phyloP scores from a whole-genome alignment of 1,140 invertebrate genomes.

The Brachionus manjavacas region DNA sequence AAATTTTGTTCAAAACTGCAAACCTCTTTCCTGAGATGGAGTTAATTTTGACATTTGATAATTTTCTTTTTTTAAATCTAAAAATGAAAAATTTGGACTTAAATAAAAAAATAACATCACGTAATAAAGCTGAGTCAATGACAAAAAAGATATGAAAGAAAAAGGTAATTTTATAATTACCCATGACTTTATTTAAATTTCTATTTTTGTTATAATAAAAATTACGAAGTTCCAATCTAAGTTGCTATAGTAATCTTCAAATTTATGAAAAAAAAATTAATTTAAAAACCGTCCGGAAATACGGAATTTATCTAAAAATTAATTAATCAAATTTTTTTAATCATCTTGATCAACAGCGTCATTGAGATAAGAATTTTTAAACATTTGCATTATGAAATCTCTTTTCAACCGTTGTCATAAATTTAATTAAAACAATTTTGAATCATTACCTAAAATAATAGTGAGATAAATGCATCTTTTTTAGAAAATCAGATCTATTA shows the following conservation, averaged over 20 bases:
- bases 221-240: too few relatives aligned
- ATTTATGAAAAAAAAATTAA: not conserved
- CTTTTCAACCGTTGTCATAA: too few relatives aligned
- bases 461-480: too few relatives aligned
- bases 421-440: too few relatives aligned
- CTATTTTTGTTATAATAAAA: too few relatives aligned
- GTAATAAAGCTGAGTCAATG: not conserved
- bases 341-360: not conserved
- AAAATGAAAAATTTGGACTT: not conserved
- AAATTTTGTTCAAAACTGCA: not conserved
- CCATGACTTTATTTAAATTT: not conserved
- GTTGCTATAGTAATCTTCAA: too few relatives aligned
- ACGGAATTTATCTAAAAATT: not conserved
- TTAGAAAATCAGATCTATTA: too few relatives aligned
- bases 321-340: not conserved
- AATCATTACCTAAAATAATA: too few relatives aligned
- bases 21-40: constrained; percentile 15
- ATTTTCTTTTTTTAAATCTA: not conserved
- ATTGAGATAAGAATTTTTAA: too few relatives aligned
- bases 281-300: not conserved
- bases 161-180: not conserved
- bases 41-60: not conserved
- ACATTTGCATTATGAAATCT: too few relatives aligned
- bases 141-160: not conserved
- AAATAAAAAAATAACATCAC: not conserved